A percentile compares a stretch with the other conserved stretches of the same genome.
phyloP scores from a whole-genome alignment of 2,113 vertebrate species.

The Hyla sarda region DNA sequence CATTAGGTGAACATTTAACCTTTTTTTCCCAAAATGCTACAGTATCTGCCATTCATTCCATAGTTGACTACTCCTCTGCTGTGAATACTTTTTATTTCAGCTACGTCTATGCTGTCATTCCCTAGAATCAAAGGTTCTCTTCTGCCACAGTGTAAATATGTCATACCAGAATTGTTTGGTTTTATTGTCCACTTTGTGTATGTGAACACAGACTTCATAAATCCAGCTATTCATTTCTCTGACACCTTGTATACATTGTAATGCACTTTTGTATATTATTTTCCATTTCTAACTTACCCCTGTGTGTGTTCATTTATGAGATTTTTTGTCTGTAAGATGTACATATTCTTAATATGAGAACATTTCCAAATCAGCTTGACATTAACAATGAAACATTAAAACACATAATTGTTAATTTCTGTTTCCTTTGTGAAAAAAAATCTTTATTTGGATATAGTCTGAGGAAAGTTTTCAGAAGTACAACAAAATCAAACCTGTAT shows the following conservation, averaged over 20 bases:
- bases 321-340: background rate
- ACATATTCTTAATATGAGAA: background rate
- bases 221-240: background rate
- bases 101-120: background rate
- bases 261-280: conserved; percentile 1
- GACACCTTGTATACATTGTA: background rate
- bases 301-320: background rate
- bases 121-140: background rate
- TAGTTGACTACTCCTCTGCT: background rate
- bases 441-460: no score
- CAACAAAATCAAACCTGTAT: no score
- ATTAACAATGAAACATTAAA: background rate
- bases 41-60: no score
- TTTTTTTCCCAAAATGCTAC: no score
- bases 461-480: no score
- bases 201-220: background rate
- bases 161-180: background rate
- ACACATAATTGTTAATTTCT: background rate
- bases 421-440: background rate
- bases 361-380: background rate
- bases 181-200: background rate
- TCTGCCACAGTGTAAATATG: background rate
- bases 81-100: background rate
- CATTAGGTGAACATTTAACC: no score
- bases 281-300: background rate